Conservation (phyloP, 2,797 vertebrate species). For the Gastrophryne carolinensis region DNA sequence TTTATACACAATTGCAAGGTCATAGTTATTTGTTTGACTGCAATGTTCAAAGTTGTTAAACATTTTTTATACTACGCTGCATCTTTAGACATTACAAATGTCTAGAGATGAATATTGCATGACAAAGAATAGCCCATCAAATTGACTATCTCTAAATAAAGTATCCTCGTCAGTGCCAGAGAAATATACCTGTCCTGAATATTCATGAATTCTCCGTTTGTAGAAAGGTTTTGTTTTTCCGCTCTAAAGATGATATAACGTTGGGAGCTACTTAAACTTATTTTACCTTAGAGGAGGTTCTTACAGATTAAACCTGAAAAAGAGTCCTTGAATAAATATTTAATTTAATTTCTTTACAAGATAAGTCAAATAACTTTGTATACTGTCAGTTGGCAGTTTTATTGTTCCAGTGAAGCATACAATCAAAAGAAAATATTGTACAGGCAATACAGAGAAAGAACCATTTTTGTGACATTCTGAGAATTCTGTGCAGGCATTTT, state of each 20-base stretch:
- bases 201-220: slow-evolving; percentile 56
- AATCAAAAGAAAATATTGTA: slow-evolving; percentile 74
- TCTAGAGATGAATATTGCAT: slow-evolving; percentile 31
- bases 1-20: slow-evolving; percentile 30
- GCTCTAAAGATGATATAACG: slow-evolving; percentile 62
- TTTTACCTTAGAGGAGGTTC: slow-evolving; percentile 75
- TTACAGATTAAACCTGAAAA: slow-evolving; percentile 73
- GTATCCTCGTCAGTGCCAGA: slow-evolving; percentile 21
- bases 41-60: slow-evolving; percentile 4
- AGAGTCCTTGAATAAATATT: slow-evolving; percentile 75
- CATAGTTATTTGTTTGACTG: slow-evolving; percentile 5
- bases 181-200: slow-evolving; percentile 45
- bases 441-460: slow-evolving; percentile 63
- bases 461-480: slow-evolving; percentile 71
- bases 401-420: slow-evolving; percentile 71
- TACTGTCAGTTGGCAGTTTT: slow-evolving; percentile 73
- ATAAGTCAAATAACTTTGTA: slow-evolving; percentile 71
- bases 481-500: slow-evolving; percentile 55
- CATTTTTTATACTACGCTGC: neutral
- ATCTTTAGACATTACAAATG: slow-evolving; percentile 33
- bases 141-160: slow-evolving; percentile 38
- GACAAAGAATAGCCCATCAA: slow-evolving; percentile 37
- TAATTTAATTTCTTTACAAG: slow-evolving; percentile 74
- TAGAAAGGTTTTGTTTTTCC: slow-evolving; percentile 61
- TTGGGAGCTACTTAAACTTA: slow-evolving; percentile 63